Evolutionary conservation across 2,888 invertebrate genomes (phyloP), one percentile per base, ranked within the genome.

Genomic region (Lasioglossum pauxillum): DNA sequence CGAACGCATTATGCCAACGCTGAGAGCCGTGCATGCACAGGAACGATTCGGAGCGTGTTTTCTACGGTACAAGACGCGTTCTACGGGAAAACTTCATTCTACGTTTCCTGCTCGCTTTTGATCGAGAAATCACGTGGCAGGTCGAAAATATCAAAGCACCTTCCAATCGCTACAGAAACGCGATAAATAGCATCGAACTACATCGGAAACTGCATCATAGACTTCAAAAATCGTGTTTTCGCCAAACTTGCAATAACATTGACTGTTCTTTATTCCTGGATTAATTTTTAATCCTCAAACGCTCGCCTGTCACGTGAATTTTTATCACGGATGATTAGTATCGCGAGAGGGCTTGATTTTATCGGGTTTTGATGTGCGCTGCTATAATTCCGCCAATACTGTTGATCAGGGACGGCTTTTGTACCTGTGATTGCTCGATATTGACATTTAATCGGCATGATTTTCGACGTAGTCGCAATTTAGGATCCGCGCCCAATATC

Each of bases 361-460:
- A 75, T 75, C 74, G 57, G 38, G 57, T 35, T 38, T 57, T n/a
- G 38, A n/a, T 8, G 38, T 3, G 8, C 35, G 14, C 38, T n/a
- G 38, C 57, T 57, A 38, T 75, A 75, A 75, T 75, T 57, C n/a
- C 35, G 53, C 49, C 53, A 53, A 73, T 73, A 73, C 19, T 27
- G 72, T 72, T n/a, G 71, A 71, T 71, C 73, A 31, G 23, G 16
- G 46, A 31, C 27, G 73, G 73, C 73, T 73, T 46, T 73, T 73
- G 73, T 73, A 31, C 46, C 72, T 5, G 31, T 53, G 74, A 74
- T 74, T 31, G 53, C 35, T 14, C 49, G 49, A 53, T 74, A 74
- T 74, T 49, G 74, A 74, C 49, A 35, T 74, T 53, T 74, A 31
- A 49, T 73, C 46, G 46, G 19, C 27, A 73, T 73, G 46, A 73